Conservation (phyloP, 1,140 invertebrate species). For the Leptopilina boulardi region DNA sequence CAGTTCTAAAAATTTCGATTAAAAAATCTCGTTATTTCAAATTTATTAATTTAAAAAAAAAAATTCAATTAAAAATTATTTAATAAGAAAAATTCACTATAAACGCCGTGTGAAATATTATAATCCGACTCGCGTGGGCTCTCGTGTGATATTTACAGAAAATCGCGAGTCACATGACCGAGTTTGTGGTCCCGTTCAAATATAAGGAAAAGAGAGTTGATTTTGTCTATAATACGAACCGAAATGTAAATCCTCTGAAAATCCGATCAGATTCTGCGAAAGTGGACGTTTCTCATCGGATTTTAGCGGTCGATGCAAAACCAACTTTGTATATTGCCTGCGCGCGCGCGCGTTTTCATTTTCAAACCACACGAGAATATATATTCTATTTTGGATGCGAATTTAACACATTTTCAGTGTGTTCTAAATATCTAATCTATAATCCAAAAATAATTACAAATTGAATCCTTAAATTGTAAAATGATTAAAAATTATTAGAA, state of each 20-base stretch:
- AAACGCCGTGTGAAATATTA: constrained; percentile 23
- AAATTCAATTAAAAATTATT: too few relatives aligned
- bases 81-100: too few relatives aligned
- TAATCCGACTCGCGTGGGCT: background rate
- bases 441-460: constrained; percentile 4
- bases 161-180: background rate
- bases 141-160: background rate
- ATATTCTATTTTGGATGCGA: constrained; percentile 53
- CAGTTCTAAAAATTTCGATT: too few relatives aligned
- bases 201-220: background rate
- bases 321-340: background rate
- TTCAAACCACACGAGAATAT: constrained; percentile 33
- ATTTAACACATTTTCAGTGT: constrained; percentile 21
- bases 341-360: constrained; percentile 1
- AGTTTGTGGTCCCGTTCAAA: background rate
- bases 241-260: constrained; percentile 20
- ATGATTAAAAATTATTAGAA: background rate
- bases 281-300: constrained; percentile 21
- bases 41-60: too few relatives aligned
- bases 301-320: background rate
- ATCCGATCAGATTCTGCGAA: background rate
- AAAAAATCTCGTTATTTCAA: too few relatives aligned
- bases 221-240: background rate
- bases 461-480: background rate
- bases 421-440: background rate